Conservation (phyloP, 2,113 vertebrate species). For the Amblyopsis rosae region DNA sequence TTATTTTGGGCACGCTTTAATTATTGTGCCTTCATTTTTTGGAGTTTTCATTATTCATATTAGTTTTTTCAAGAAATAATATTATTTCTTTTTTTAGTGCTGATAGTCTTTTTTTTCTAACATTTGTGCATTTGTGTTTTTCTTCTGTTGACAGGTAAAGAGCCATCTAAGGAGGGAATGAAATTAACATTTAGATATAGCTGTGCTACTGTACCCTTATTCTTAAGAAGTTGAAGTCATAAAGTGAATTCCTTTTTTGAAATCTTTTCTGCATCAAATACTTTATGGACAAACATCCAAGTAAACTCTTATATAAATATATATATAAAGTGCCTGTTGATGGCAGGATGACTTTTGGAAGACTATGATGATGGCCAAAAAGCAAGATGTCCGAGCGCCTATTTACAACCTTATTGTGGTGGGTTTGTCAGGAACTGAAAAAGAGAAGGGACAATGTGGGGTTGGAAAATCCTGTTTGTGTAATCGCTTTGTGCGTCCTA, state of each 20-base stretch:
- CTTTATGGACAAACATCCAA: slow-evolving; percentile 68
- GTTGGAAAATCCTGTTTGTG: slow-evolving; percentile 96
- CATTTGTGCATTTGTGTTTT: slow-evolving; percentile 29
- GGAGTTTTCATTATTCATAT: not conserved
- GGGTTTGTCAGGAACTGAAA: slow-evolving; percentile 96
- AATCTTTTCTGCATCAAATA: slow-evolving; percentile 50
- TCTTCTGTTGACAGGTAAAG: slow-evolving; percentile 58
- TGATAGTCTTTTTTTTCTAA: slow-evolving; percentile 11
- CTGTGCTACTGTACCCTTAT: slow-evolving; percentile 38
- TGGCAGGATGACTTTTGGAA: slow-evolving; percentile 85
- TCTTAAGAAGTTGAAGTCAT: slow-evolving; percentile 49
- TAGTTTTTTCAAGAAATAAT: not conserved
- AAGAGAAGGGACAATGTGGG: slow-evolving; percentile 96
- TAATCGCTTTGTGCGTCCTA: slow-evolving; percentile 91
- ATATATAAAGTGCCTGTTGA: slow-evolving; percentile 66
- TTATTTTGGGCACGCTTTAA: no score
- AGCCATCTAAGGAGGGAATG: slow-evolving; percentile 49
- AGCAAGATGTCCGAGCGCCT: slow-evolving; percentile 93
- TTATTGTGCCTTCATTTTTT: no score
- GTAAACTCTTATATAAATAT: slow-evolving; percentile 44
- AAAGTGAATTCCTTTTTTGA: slow-evolving; percentile 18
- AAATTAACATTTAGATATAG: slow-evolving; percentile 39
- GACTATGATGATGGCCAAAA: slow-evolving; percentile 96
- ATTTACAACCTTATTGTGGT: slow-evolving; percentile 96
- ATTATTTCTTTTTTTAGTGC: not conserved